These are phyloP conservation scores for Chloropsis cyanopogon DNA, from an alignment of 2,113 vertebrate genomes.

Conservation along the genomic window DNA sequence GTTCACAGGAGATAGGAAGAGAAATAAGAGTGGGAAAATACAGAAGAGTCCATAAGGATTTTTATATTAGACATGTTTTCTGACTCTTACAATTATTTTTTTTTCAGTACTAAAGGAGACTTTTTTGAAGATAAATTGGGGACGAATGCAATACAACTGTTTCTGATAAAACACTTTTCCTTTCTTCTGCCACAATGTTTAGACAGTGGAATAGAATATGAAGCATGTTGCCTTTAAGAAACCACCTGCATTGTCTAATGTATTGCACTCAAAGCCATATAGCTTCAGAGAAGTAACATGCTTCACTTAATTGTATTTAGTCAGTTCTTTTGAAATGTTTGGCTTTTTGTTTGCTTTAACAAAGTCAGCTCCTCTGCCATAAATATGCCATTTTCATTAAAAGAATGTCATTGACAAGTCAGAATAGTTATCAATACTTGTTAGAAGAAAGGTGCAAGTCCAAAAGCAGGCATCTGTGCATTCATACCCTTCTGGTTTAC, in stretches of 20 bases:
- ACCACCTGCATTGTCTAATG: rapidly evolving
- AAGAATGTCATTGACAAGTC: not conserved
- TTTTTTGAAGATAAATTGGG: not conserved
- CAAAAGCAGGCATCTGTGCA: not conserved
- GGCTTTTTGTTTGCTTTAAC: not conserved
- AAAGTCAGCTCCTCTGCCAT: not conserved
- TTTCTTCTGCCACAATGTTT: not conserved
- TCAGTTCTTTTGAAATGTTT: not conserved
- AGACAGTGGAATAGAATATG: not conserved
- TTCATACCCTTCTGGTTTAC: not conserved
- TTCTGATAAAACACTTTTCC: not conserved
- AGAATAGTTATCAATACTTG: not conserved
- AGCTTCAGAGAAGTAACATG: not conserved
- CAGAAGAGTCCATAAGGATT: not conserved
- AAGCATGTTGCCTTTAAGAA: not conserved
- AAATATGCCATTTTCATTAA: not conserved
- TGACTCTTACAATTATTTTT: not conserved
- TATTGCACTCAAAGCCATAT: not conserved
- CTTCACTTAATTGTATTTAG: not conserved
- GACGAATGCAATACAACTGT: not conserved
- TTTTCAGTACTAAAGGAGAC: not conserved
- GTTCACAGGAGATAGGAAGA: not conserved
- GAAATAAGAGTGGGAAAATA: not conserved
- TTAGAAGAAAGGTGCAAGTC: not conserved
- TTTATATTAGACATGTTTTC: not conserved